A percentile compares a stretch with the other conserved stretches of the same genome.
Conservation (phyloP, 92 coral and sea anemone genomes). For the Micromussa lordhowensis region DNA sequence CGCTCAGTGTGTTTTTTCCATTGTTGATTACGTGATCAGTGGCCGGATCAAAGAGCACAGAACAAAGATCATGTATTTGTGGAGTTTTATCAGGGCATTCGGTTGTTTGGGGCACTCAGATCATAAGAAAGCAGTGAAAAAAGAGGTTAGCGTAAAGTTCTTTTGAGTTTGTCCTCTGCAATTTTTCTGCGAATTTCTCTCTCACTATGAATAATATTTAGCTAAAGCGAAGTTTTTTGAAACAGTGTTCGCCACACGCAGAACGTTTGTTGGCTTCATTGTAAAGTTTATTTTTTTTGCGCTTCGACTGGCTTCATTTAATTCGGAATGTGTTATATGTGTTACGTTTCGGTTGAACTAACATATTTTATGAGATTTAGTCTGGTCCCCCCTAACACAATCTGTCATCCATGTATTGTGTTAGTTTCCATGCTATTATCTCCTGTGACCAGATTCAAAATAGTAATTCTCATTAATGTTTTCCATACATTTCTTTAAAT, state of each 20-base stretch:
- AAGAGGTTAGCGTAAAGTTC: constrained; percentile 32
- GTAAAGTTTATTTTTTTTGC: not conserved
- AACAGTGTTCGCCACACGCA: not conserved
- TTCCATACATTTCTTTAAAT: too few relatives aligned
- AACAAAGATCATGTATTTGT: constrained; percentile 37
- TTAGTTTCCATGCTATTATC: too few relatives aligned
- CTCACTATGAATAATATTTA: not conserved
- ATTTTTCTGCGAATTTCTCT: not conserved
- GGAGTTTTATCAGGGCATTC: constrained; percentile 33
- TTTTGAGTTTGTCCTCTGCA: not conserved
- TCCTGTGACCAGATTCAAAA: too few relatives aligned
- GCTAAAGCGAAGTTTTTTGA: not conserved
- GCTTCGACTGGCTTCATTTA: not conserved
- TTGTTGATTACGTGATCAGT: constrained; percentile 25
- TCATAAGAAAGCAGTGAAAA: constrained; percentile 1
- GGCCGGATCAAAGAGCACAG: constrained; percentile 42
- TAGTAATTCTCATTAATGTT: too few relatives aligned
- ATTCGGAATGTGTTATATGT: not conserved
- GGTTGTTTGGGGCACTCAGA: constrained; percentile 26
- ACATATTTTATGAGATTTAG: not conserved
- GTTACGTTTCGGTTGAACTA: not conserved
- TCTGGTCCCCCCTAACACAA: too few relatives aligned
- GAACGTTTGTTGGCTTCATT: not conserved
- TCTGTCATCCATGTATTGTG: too few relatives aligned
- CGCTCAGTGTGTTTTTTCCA: not conserved